Evolutionary conservation across 1,140 invertebrate genomes (phyloP).

Genomic region (Sycophila sp.): DNA sequence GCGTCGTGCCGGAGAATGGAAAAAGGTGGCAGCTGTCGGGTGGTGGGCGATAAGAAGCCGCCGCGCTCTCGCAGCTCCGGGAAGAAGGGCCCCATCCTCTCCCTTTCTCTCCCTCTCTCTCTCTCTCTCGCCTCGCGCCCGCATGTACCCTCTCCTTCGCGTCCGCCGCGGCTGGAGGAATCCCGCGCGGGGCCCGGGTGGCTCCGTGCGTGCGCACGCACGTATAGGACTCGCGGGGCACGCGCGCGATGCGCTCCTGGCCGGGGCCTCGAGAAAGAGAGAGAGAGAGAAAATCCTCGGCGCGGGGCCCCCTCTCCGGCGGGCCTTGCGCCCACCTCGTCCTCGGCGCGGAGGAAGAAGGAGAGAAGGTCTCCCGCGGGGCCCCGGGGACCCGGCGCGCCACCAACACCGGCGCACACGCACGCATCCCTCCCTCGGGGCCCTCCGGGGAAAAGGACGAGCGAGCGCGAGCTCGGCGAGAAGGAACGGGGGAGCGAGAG

Average conservation of each 20-base stretch:
- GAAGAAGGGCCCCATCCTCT: not conserved
- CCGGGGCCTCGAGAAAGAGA: too few species aligned
- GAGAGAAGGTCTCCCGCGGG: slow-evolving; percentile 13
- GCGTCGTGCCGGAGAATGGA: slow-evolving; percentile 9
- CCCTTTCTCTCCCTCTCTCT: not conserved
- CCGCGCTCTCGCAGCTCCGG: not conserved
- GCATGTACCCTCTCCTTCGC: not conserved
- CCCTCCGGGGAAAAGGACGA: slow-evolving; percentile 47
- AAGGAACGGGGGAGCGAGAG: not conserved
- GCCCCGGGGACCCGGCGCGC: slow-evolving; percentile 59
- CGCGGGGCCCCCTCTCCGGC: slow-evolving; percentile 22
- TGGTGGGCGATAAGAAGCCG: slow-evolving; percentile 30
- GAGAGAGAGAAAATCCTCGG: too few species aligned
- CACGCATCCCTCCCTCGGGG: slow-evolving; percentile 36
- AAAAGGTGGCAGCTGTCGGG: slow-evolving; percentile 34
- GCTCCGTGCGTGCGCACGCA: not conserved
- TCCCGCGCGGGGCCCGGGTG: not conserved
- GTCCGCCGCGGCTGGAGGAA: too few species aligned
- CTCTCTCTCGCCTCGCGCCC: not conserved
- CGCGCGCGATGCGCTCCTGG: too few species aligned
- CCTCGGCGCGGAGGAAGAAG: slow-evolving; percentile 28
- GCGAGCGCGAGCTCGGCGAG: slow-evolving; percentile 37
- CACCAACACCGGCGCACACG: slow-evolving; percentile 49
- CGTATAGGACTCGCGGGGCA: too few species aligned
- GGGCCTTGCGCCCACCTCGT: slow-evolving; percentile 15